Base-by-base conservation (phyloP, 2,888 invertebrate genomes). In the Agrotis puta region DNA sequence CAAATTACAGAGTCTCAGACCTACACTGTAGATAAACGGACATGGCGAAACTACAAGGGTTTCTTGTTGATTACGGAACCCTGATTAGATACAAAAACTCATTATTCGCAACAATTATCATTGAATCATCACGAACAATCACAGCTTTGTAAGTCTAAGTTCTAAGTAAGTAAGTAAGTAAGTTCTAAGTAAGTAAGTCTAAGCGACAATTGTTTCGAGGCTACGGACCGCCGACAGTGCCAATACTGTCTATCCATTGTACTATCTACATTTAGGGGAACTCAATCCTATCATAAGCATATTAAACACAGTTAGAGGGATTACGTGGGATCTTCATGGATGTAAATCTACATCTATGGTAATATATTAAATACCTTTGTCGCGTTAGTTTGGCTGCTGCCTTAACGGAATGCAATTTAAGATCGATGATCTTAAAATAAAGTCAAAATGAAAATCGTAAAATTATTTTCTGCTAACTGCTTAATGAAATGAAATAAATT, bases 261-360 rank as follows among this genome's bases (percentile, higher is more conserved):
- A 33, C 27, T 56, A 24, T 13, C 22, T 47, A 13, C 22, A 57
- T 24, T 47, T 16, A 51, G 1, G 47, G 18, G 16, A 58, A 24
- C 20, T 24, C 39, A 73, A 73, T 72, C 65, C 65, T 39, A 65
- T 73, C 20, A 71, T 39, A 47, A 47, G 39, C 45, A 13, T 58
- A 58, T 39, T 65, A 24, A 56, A 51, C 33, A 13, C 20, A 65
- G 65, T 57, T 45, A 39, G 33, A 24, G 13, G 11, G 50, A 51
- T 51, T 47, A 24, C 45, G n/a, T 33, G 5, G 57, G 11, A 5
- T 18, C 18, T 6, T 61, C 33, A 33, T 22, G 14, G 18, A 33
- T 20, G 33, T n/a, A n/a, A 56, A n/a, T n/a, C 56, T 9, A 6
- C 33, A n/a, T n/a, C 18, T 0, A 9, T 33, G 33, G 22, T 45